Evolutionary conservation across 2,113 vertebrate species (phyloP).

Genomic region (Pleuronectes platessa): DNA sequence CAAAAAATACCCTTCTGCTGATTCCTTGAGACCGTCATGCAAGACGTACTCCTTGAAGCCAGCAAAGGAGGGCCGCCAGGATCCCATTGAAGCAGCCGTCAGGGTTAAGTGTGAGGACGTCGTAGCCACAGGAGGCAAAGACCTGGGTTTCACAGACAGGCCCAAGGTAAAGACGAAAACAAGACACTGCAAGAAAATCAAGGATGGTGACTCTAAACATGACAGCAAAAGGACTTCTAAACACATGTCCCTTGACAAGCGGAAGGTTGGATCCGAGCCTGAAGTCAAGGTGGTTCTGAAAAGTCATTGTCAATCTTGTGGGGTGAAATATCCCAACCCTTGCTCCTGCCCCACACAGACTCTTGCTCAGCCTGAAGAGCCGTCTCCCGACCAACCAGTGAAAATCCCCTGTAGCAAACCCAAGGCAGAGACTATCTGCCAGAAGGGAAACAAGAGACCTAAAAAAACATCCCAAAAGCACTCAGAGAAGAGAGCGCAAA

Average conservation of each 20-base stretch:
- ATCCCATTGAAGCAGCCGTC: constrained; percentile 57
- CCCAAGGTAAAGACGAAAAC: constrained; percentile 88
- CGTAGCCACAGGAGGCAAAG: constrained; percentile 61
- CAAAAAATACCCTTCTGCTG: constrained; percentile 67
- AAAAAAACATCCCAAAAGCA: constrained; percentile 61
- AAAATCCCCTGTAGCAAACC: constrained; percentile 70
- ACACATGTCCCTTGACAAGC: constrained; percentile 63
- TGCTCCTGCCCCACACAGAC: constrained; percentile 57
- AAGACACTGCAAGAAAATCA: constrained; percentile 62
- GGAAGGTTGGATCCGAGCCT: constrained; percentile 68
- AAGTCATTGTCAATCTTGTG: constrained; percentile 56
- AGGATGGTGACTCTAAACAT: constrained; percentile 46
- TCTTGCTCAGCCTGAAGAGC: constrained; percentile 52
- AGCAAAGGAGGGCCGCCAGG: constrained; percentile 25
- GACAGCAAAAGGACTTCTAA: constrained; percentile 65
- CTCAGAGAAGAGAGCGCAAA: not conserved
- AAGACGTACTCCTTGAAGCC: constrained; percentile 76
- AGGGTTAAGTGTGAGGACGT: constrained; percentile 76
- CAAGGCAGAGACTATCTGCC: constrained; percentile 20
- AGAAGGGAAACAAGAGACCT: constrained; percentile 69
- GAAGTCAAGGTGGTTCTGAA: constrained; percentile 52
- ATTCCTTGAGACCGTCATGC: constrained; percentile 60
- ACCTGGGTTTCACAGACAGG: constrained; percentile 82
- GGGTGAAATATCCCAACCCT: constrained; percentile 51
- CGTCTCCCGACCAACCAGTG: not conserved